A percentile compares a stretch with the other conserved stretches of the same genome.
These are phyloP conservation scores for Augochlorella aurata DNA, from an alignment of 2,888 invertebrate species.

Conservation along the genomic window DNA sequence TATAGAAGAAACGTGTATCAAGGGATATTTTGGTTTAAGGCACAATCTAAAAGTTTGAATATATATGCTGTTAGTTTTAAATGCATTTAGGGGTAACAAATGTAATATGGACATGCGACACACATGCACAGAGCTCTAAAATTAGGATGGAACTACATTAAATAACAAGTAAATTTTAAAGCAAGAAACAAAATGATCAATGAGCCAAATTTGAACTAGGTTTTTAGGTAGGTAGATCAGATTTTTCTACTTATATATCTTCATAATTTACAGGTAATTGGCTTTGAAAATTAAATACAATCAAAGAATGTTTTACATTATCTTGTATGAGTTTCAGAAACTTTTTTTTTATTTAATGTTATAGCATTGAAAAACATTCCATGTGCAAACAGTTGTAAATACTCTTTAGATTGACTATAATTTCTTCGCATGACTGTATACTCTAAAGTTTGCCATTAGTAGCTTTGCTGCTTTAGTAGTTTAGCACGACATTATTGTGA, in stretches of 20 bases:
- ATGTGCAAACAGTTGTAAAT: conserved; percentile 52
- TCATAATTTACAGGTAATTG: conserved; percentile 40
- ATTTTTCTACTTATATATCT: conserved; percentile 26
- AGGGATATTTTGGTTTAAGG: conserved; percentile 17
- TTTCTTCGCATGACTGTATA: conserved; percentile 81
- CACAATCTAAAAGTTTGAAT: conserved; percentile 25
- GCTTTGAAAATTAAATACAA: conserved; percentile 38
- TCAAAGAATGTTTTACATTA: conserved; percentile 27
- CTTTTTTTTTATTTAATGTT: conserved; percentile 44
- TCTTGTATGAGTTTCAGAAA: conserved; percentile 48
- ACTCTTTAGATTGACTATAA: conserved; percentile 69
- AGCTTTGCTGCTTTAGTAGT: conserved; percentile 82
- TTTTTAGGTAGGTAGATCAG: conserved; percentile 52
- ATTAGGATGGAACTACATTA: conserved; percentile 37
- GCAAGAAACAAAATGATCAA: conserved; percentile 14
- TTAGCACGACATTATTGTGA: conserved; percentile 81
- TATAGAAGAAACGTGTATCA: conserved; percentile 39
- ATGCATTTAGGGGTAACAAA: conserved; percentile 47
- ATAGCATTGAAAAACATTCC: conserved; percentile 36
- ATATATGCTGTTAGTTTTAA: conserved; percentile 21
- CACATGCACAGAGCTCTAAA: conserved; percentile 77
- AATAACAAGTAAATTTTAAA: conserved; percentile 29
- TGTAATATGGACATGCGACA: conserved; percentile 79
- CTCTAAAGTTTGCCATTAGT: conserved; percentile 78
- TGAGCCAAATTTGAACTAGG: conserved; percentile 32